A percentile compares a stretch with the other conserved stretches of the same genome.
Conservation (phyloP, 2,113 vertebrate species). For the Amphilophus citrinellus region DNA sequence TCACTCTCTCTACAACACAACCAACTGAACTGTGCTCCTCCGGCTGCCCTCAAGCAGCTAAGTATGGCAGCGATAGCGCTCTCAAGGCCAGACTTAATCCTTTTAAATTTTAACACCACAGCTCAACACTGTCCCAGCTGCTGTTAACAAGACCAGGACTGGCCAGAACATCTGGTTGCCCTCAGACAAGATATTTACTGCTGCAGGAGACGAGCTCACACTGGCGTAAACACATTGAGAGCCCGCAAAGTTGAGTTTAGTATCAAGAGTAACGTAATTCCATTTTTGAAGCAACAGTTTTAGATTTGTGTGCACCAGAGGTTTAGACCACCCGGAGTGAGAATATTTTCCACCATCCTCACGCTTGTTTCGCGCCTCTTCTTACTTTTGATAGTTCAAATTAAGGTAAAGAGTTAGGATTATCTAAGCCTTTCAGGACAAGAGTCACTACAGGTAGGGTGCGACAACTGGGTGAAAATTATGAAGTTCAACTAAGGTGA, state of each 20-base stretch:
- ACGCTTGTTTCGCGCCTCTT: background rate
- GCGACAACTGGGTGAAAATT: too few species aligned
- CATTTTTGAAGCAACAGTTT: background rate
- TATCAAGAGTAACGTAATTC: background rate
- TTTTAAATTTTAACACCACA: conserved; percentile 51
- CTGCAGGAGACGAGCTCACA: background rate
- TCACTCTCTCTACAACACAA: conserved; percentile 23
- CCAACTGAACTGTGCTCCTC: conserved; percentile 17
- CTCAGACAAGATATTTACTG: conserved; percentile 56
- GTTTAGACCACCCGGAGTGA: background rate
- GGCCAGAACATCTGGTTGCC: conserved; percentile 53
- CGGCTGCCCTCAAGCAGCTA: conserved; percentile 32
- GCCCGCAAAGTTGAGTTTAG: background rate
- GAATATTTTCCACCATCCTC: background rate
- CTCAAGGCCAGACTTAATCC: conserved; percentile 50
- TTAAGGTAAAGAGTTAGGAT: background rate
- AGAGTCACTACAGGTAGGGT: background rate
- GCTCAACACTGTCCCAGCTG: conserved; percentile 21
- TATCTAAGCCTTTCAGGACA: background rate
- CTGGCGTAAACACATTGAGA: background rate
- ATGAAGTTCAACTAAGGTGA: too few species aligned
- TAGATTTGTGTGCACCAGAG: background rate
- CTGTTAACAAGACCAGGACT: conserved; percentile 47
- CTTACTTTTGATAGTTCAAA: background rate
- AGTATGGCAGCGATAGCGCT: conserved; percentile 34